These are phyloP conservation scores for Linurgus olivaceus DNA, from an alignment of 2,797 vertebrate species.

Conservation along the genomic window DNA sequence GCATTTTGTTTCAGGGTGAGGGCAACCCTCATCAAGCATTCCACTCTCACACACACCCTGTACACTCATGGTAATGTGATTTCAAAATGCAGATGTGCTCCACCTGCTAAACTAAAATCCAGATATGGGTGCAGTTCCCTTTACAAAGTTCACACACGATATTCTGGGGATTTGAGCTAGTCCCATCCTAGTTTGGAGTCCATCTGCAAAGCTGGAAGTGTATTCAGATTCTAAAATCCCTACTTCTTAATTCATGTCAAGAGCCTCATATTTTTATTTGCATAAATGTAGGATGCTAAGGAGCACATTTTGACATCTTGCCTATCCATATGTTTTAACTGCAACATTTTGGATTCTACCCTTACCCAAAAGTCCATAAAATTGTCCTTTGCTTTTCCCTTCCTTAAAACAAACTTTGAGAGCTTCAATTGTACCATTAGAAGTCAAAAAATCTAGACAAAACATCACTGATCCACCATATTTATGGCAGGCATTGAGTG, in stretches of 20 bases:
- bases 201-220: background rate
- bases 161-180: background rate
- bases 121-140: background rate
- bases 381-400: background rate
- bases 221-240: background rate
- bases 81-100: constrained; percentile 32
- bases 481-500: background rate
- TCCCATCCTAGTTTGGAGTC: background rate
- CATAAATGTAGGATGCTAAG: background rate
- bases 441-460: background rate
- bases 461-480: background rate
- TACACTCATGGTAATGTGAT: background rate
- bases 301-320: background rate
- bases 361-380: background rate
- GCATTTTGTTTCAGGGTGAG: constrained; percentile 40
- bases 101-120: constrained; percentile 22
- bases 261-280: background rate
- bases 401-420: background rate
- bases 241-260: background rate
- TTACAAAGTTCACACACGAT: background rate
- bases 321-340: background rate
- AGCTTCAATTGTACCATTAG: background rate
- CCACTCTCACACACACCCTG: background rate
- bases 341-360: background rate
- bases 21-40: constrained; percentile 26